A percentile compares a stretch with the other conserved stretches of the same genome.
phyloP scores from a whole-genome alignment of 2,797 vertebrate genomes.

The Natrix natrix region DNA sequence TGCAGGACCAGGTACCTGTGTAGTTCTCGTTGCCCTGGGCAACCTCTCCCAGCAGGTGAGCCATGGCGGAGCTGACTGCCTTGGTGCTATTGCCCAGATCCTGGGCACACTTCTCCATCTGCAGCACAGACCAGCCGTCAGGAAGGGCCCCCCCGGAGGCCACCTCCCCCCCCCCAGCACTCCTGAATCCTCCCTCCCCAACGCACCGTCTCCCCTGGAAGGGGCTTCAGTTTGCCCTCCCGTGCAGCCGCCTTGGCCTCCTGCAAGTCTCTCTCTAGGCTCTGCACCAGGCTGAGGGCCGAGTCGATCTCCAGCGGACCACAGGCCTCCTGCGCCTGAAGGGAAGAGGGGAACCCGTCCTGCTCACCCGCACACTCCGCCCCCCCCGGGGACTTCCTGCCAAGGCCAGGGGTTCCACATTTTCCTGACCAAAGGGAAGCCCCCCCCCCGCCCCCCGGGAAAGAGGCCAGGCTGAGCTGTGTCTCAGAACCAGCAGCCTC shows the following conservation, averaged over 20 bases:
- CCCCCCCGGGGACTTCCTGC: rapidly evolving
- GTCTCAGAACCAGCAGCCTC: neutral
- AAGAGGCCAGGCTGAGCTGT: neutral
- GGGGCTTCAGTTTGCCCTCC: conserved; percentile 86
- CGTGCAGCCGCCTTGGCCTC: conserved; percentile 90
- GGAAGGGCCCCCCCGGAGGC: rapidly evolving
- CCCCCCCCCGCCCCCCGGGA: neutral
- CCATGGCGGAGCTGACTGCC: conserved; percentile 91
- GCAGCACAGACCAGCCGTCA: neutral
- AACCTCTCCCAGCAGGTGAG: conserved; percentile 91
- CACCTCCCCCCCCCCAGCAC: rapidly evolving
- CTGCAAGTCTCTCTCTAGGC: conserved; percentile 89
- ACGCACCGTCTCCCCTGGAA: conserved; percentile 92
- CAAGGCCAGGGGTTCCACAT: neutral
- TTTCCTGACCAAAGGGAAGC: neutral
- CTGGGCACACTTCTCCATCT: conserved; percentile 95
- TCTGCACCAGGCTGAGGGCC: conserved; percentile 85
- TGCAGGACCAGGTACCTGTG: conserved; percentile 75
- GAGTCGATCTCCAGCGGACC: conserved; percentile 96
- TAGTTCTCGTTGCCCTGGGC: conserved; percentile 98
- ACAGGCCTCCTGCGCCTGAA: conserved; percentile 94
- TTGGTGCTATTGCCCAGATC: conserved; percentile 96
- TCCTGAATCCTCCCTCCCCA: too few species aligned
- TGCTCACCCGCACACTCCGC: rapidly evolving
- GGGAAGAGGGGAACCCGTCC: neutral